Evolutionary conservation across 2,888 invertebrate genomes (phyloP), one percentile per base, ranked within the genome.

Genomic region (Drosophila lutescens): DNA sequence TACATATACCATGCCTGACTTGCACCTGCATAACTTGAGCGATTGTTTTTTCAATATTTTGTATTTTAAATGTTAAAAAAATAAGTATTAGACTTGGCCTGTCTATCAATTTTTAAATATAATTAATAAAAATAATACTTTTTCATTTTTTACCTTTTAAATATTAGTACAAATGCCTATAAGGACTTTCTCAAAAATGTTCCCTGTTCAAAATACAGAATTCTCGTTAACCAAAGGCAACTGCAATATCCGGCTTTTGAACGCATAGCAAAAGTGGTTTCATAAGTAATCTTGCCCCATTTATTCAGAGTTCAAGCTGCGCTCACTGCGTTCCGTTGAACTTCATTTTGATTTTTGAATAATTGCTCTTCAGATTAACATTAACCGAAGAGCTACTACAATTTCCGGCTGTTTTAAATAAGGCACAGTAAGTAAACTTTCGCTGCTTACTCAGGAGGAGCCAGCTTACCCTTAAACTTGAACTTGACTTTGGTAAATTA

Each of bases 321-420:
- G 26, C 20, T 43, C 7, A 43, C 43, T 20, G 20, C 43, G 12
- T 17, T 10, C 10, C 10, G 32, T 34, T 34, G 4, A 13, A 15
- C 41, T 41, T 41, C 17, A 41, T 15, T 4, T 15, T 15, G 43
- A 43, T 6, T 20, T 20, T 12, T 20, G 43, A 17, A 12, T 43
- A 43, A 43, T 43, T 43, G 43, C 12, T 20, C 12, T 43, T 12
- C 20, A 17, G 43, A 43, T 49, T 49, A 49, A 17, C 9, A 30
- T 47, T 30, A 30, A 47, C n/a, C 46, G 20, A 30, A 30, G 30
- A 47, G 30, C 15, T 4, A 4, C 17, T 15, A 7, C 32, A 49
- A 49, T 49, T 32, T 49, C 47, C 47, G 47, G 47, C 32, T 32
- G 17, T 26, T 26, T 30, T 47, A 15, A 47, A 4, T 17, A 20